phyloP scores from a whole-genome alignment of 2,113 vertebrate genomes.

The Neogale vison region DNA sequence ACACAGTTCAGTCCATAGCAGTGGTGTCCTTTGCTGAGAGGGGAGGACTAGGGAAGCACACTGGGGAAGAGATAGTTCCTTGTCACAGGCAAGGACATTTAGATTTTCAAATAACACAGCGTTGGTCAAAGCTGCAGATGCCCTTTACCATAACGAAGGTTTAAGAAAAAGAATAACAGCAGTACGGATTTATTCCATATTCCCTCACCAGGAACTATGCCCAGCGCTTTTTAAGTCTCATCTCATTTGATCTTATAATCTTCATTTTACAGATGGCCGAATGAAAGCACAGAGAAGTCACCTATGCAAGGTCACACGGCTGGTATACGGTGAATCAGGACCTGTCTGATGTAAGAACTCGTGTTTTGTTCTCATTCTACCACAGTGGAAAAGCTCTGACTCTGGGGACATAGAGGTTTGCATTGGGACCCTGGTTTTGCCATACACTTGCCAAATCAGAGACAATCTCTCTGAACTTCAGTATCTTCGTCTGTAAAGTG shows the following conservation, averaged over 20 bases:
- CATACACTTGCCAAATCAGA: not conserved
- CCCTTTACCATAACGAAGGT: not conserved
- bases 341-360: not conserved
- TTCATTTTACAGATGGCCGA: not conserved
- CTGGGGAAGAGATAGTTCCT: not conserved
- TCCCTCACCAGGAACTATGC: not conserved
- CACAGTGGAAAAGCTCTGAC: not conserved
- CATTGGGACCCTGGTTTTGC: not conserved
- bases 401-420: too few species aligned
- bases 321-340: not conserved
- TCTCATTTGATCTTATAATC: not conserved
- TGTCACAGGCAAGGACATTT: not conserved
- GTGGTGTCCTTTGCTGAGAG: not conserved
- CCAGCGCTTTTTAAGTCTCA: not conserved
- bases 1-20: not conserved
- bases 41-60: not conserved
- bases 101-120: not conserved
- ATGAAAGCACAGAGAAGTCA: not conserved
- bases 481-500: not conserved
- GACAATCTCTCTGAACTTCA: not conserved
- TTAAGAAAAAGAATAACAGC: not conserved
- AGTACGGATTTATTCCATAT: not conserved
- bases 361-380: not conserved
- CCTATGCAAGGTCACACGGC: not conserved
- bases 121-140: not conserved